These are phyloP conservation scores for Brachionichthys hirsutus DNA, from an alignment of 2,113 vertebrate genomes.

Conservation along the genomic window DNA sequence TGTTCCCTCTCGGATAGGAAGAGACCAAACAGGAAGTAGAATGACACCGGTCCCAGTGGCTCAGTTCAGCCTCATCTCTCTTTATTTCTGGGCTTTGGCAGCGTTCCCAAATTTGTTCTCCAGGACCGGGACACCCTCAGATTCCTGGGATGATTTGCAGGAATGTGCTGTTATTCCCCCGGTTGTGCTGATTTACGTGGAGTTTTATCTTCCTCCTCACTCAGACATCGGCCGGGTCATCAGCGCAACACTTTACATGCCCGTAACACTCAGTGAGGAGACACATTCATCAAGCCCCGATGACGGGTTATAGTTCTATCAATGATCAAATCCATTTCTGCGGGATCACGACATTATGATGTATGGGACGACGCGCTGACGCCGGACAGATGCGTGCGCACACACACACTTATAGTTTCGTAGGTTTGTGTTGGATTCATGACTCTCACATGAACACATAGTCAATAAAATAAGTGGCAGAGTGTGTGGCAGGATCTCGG, in stretches of 20 bases:
- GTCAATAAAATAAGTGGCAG: conserved; percentile 9
- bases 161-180: conserved; percentile 54
- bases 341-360: conserved; percentile 43
- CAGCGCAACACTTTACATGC: conserved; percentile 68
- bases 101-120: conserved; percentile 62
- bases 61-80: conserved; percentile 21
- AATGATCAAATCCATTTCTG: conserved; percentile 70
- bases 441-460: not conserved
- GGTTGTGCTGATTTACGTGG: conserved; percentile 65
- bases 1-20: not conserved
- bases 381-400: conserved; percentile 5
- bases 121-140: conserved; percentile 48
- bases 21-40: conserved; percentile 6
- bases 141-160: conserved; percentile 65
- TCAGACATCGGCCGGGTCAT: conserved; percentile 68
- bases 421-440: too few relatives aligned
- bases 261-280: conserved; percentile 54
- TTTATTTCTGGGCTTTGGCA: conserved; percentile 43
- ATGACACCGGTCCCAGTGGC: conserved; percentile 3
- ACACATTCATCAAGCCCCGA: conserved; percentile 61
- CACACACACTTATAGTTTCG: too few relatives aligned
- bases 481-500: too few relatives aligned
- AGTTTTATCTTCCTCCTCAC: conserved; percentile 65
- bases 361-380: conserved; percentile 30
- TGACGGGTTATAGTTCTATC: conserved; percentile 64